Evolutionary conservation across 2,888 invertebrate genomes (phyloP), one percentile per base, ranked within the genome.

Genomic region (Sarcophaga subvicina): DNA sequence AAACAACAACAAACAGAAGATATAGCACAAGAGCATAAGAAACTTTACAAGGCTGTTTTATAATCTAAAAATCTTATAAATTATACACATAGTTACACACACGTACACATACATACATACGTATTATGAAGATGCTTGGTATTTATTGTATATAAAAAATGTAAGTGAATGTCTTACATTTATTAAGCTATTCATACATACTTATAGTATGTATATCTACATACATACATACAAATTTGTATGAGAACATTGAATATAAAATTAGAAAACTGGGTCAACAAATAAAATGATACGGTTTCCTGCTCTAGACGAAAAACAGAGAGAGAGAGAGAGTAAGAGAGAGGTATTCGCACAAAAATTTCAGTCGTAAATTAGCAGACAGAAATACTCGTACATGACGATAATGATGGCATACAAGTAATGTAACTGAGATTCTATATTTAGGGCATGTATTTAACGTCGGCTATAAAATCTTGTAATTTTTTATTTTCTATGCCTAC

Each of bases 251-350:
- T 71, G 22, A 79, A 71, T 71, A 71, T 20, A 70, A 78, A 70
- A 78, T 64, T 25, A 11, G 63, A 37, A 78, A 76, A 78, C 47
- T 62, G 62, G 62, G 70, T 47, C 78, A 78, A 78, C 47, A 69
- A 54, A 54, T 37, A 37, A 37, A 37, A 37, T 37, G 37, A 37
- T 37, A 37, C 37, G 37, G 8, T 37, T 37, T 37, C 37, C 37
- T 37, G 37, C 25, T 49, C 5, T 12, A n/a, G 49, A 47, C 17
- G 17, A 62, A 4, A 60, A 3, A 60, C 20, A 60, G 11, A 60
- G 17, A n/a, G 60, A n/a, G 60, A 10, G 20, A n/a, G 3, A 10
- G 20, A n/a, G 3, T 22, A 22, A 60, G 17, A 20, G 6, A 60
- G n/a, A n/a, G 2, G 2, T 37, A 37, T 37, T 37, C 5, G 54